Evolutionary conservation across 2,888 invertebrate genomes (phyloP).

Genomic region (Sarcophaga rosellei): DNA sequence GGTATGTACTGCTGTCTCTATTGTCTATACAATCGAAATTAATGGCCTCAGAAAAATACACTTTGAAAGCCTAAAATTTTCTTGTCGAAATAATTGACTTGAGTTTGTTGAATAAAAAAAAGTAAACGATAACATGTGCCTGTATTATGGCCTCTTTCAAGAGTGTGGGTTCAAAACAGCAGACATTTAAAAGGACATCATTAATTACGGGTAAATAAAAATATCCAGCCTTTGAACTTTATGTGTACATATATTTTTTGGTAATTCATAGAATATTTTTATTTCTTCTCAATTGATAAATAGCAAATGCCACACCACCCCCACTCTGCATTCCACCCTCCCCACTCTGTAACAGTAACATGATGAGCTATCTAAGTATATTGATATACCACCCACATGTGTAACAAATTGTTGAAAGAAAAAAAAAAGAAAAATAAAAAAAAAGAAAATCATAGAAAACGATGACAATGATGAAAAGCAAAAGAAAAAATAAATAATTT

Average conservation of each 20-base stretch:
- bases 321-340: not conserved
- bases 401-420: constrained; percentile 58
- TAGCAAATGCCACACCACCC: constrained; percentile 2
- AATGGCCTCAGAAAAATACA: not conserved
- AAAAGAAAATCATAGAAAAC: not conserved
- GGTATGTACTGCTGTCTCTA: not conserved
- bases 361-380: constrained; percentile 17
- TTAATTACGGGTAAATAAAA: constrained; percentile 64
- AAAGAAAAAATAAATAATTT: constrained; percentile 4
- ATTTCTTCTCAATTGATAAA: constrained; percentile 6
- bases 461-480: not conserved
- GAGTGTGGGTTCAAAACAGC: not conserved
- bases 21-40: not conserved
- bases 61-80: not conserved
- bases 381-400: constrained; percentile 52
- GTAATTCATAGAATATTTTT: not conserved
- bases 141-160: not conserved
- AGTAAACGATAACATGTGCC: not conserved
- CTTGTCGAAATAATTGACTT: constrained; percentile 20
- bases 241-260: constrained; percentile 6
- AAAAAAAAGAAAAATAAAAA: not conserved
- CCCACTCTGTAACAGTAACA: not conserved
- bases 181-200: constrained; percentile 52
- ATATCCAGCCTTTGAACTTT: constrained; percentile 48
- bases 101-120: not conserved